These are phyloP conservation scores for Gobius niger DNA, from an alignment of 2,113 vertebrate species.

Conservation along the genomic window DNA sequence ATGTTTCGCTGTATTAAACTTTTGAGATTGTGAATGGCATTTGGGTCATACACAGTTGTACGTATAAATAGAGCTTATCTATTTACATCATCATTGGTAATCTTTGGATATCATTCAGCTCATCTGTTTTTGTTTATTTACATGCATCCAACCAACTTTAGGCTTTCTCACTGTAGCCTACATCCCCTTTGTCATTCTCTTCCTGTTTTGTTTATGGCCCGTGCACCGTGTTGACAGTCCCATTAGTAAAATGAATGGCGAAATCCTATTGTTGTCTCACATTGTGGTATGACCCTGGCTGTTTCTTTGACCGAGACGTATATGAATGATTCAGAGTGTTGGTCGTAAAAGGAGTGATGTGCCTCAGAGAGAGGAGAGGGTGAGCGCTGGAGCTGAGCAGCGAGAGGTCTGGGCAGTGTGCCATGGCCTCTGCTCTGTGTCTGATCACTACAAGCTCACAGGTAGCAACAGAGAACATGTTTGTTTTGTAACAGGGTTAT, in stretches of 20 bases:
- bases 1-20: too few species aligned
- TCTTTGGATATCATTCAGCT: not conserved
- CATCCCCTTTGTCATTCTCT: not conserved
- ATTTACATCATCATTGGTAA: too few species aligned
- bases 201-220: not conserved
- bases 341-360: conserved; percentile 68
- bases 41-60: too few species aligned
- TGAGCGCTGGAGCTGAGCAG: conserved; percentile 63
- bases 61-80: too few species aligned
- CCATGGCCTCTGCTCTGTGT: conserved; percentile 52
- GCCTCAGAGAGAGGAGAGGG: conserved; percentile 61
- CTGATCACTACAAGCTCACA: conserved; percentile 30
- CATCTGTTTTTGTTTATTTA: not conserved
- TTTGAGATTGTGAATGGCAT: too few species aligned
- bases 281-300: conserved; percentile 44
- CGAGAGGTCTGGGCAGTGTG: conserved; percentile 58
- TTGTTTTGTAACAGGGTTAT: not conserved
- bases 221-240: not conserved
- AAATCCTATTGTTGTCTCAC: conserved; percentile 25
- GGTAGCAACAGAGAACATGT: not conserved
- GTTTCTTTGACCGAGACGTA: conserved; percentile 26
- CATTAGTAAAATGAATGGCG: conserved; percentile 28
- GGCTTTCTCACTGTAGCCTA: not conserved
- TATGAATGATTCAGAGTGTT: conserved; percentile 69
- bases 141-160: not conserved